These are phyloP conservation scores for Bovichtus variegatus DNA, from an alignment of 2,797 vertebrate species.

Conservation along the genomic window DNA sequence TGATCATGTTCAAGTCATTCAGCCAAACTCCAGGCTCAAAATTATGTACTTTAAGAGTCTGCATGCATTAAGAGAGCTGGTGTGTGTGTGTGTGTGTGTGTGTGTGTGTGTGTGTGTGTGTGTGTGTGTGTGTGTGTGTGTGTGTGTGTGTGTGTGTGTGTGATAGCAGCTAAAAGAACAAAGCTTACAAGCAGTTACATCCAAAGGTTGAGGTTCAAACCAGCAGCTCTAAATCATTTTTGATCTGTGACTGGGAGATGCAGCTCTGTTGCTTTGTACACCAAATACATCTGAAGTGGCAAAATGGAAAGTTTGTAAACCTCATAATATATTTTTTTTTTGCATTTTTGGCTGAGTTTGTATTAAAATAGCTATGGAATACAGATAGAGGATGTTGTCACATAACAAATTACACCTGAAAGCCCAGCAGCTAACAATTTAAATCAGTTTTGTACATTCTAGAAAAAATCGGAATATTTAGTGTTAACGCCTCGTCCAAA, in stretches of 20 bases:
- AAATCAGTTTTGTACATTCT: slow-evolving; percentile 58
- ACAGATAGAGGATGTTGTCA: slow-evolving; percentile 72
- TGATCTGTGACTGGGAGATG: slow-evolving; percentile 56
- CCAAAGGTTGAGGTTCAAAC: slow-evolving; percentile 70
- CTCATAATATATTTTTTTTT: slow-evolving; percentile 64
- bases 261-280: slow-evolving; percentile 63
- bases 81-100: slow-evolving; percentile 34
- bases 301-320: slow-evolving; percentile 81
- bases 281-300: slow-evolving; percentile 63
- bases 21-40: slow-evolving; percentile 66
- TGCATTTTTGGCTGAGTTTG: slow-evolving; percentile 77
- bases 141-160: slow-evolving; percentile 36
- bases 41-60: slow-evolving; percentile 61
- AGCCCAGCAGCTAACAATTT: slow-evolving; percentile 39
- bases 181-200: slow-evolving; percentile 75
- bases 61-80: slow-evolving; percentile 80
- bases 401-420: slow-evolving; percentile 61
- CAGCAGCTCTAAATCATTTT: slow-evolving; percentile 68
- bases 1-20: slow-evolving; percentile 69
- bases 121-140: slow-evolving; percentile 4
- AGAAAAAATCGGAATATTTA: slow-evolving; percentile 49
- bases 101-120: slow-evolving; percentile 32
- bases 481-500: slow-evolving; percentile 31
- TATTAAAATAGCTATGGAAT: slow-evolving; percentile 78
- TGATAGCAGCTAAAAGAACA: slow-evolving; percentile 69